Conservation (phyloP, 2,888 invertebrate species). For the Automeris io region DNA sequence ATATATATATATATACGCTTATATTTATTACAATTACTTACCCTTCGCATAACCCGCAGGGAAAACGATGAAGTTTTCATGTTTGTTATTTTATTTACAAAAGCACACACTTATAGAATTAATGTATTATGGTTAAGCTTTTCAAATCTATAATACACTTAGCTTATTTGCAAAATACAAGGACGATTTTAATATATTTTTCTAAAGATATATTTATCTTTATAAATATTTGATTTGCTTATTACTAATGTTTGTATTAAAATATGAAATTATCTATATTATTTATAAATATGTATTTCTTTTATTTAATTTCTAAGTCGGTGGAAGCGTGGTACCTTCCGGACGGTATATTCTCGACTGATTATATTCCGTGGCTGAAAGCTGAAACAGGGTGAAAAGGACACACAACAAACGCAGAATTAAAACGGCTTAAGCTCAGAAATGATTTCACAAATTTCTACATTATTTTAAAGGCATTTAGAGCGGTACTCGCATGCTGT, state of each 20-base stretch:
- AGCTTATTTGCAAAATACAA: constrained; percentile 22
- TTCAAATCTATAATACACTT: constrained; percentile 17
- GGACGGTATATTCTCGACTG: constrained; percentile 71
- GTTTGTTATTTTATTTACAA: constrained; percentile 52
- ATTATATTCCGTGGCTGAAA: constrained; percentile 49
- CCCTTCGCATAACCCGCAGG: constrained; percentile 87
- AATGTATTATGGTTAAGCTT: constrained; percentile 13
- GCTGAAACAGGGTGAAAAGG: constrained; percentile 68
- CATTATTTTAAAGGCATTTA: constrained; percentile 12
- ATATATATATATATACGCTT: constrained; percentile 10
- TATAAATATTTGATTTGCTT: constrained; percentile 8
- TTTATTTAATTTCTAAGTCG: constrained; percentile 6
- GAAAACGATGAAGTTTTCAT: constrained; percentile 89
- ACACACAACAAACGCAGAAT: constrained; percentile 36
- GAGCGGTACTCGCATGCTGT: constrained; percentile 17
- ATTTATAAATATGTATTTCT: constrained; percentile 9
- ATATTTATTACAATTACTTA: constrained; percentile 56
- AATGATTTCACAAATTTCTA: constrained; percentile 16
- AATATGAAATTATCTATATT: constrained; percentile 13
- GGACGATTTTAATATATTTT: constrained; percentile 9
- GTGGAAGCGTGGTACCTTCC: constrained; percentile 46
- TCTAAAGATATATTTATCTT: neutral
- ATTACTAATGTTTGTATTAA: constrained; percentile 14
- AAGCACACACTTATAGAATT: constrained; percentile 28
- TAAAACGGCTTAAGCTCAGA: constrained; percentile 32